These are phyloP conservation scores for Peromyscus attwateri DNA, from an alignment of 2,797 vertebrate species.

Conservation along the genomic window DNA sequence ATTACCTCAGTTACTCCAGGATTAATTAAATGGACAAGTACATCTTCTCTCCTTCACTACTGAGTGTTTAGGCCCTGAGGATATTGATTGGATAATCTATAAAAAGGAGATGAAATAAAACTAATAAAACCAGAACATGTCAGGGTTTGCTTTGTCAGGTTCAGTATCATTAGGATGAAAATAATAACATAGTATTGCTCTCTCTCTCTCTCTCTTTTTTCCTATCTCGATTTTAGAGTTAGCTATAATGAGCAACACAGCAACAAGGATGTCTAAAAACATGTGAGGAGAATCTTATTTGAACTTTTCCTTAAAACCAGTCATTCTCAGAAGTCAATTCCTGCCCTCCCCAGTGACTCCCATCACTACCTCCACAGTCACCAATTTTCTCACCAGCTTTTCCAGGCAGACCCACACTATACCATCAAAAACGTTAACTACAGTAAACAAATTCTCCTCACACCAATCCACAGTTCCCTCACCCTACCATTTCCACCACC, in stretches of 20 bases:
- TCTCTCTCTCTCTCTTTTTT: background rate
- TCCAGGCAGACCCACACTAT: constrained; percentile 47
- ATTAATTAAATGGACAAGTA: constrained; percentile 43
- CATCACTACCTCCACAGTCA: constrained; percentile 58
- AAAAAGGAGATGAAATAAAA: constrained; percentile 55
- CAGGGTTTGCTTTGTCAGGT: constrained; percentile 8
- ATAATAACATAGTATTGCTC: background rate
- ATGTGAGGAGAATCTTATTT: background rate
- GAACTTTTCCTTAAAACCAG: background rate
- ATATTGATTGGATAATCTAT: constrained; percentile 27
- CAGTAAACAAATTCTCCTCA: background rate
- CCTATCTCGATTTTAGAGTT: constrained; percentile 16
- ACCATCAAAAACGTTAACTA: constrained; percentile 76
- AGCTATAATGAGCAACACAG: constrained; percentile 24
- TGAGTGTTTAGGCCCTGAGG: constrained; percentile 5
- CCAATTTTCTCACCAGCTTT: constrained; percentile 64
- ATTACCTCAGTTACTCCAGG: background rate
- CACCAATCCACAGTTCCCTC: constrained; percentile 27
- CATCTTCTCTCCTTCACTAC: constrained; percentile 4
- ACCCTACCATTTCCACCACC: constrained; percentile 41
- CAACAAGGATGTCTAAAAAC: constrained; percentile 13
- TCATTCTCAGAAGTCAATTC: background rate
- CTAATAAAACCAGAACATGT: constrained; percentile 36
- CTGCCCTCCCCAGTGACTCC: background rate
- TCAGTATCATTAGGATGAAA: constrained; percentile 32